Base-by-base conservation (phyloP, 2,113 vertebrate genomes). In the Cairina moschata region DNA sequence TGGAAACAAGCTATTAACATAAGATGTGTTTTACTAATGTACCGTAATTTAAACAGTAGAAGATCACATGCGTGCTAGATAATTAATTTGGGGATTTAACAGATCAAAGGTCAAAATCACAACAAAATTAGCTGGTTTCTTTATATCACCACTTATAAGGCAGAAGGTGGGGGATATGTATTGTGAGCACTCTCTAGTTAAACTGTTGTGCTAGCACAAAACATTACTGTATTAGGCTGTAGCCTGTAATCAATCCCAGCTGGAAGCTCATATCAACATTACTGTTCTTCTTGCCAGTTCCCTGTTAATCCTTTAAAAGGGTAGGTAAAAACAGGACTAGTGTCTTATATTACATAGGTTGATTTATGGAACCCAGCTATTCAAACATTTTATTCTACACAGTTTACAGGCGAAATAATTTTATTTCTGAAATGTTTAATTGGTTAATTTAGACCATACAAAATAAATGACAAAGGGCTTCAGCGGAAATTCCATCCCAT, bases 251-350 rank as follows among this genome's bases (percentile, higher is more conserved):
- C 97, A 96, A 58, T 68, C 93, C 93, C 94, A 88, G 86, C 90
- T 97, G 96, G 97, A 93, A 94, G 74, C 79, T 91, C 59, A 4
- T 91, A 93, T 93, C 96, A 97, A 91, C 93, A 93, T 78, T 68
- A 89, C 86, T 91, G 58, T 76, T 90, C 78, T 86, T 96, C 94
- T 96, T 96, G 93, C 96, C 95, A 97, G 93, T 92, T 96, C 87
- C 85, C 94, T 88, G 65, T 93, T 97, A 96, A 96, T 97, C 87
- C 95, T 96, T 93, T 92, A 87, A 97, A 97, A 97, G 77, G 71
- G 76, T 86, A 94, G 93, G 88, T 97, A 94, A 91, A 97, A 97
- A 83, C 83, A 94, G 93, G 67, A 72, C 81, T 66, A 46, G 58
- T 79, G 81, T 81, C 92, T 97, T 96, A 73, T 82, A 75, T 97